Evolutionary conservation across 2,888 invertebrate genomes (phyloP).

Genomic region (Dryocosmus kuriphilus): DNA sequence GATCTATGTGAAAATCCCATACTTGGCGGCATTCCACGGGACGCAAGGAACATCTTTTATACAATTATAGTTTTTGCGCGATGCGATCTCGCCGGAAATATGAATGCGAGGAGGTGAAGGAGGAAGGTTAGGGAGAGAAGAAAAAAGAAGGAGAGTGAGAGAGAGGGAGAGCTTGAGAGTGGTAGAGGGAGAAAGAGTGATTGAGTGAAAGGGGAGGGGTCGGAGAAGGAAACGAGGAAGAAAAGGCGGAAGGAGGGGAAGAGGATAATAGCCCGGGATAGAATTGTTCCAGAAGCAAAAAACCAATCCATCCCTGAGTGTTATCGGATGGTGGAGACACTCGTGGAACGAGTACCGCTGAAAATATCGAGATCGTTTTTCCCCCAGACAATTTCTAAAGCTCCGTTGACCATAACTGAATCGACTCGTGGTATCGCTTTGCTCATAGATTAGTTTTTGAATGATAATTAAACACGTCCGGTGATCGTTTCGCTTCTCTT

Average conservation of each 20-base stretch:
- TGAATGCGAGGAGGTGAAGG: conserved; percentile 56
- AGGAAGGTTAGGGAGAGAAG: conserved; percentile 33
- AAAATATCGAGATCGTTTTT: conserved; percentile 43
- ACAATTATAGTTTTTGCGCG: conserved; percentile 73
- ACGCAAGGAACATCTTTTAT: conserved; percentile 66
- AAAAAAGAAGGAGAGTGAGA: neutral
- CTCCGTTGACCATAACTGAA: conserved; percentile 10
- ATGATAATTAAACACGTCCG: conserved; percentile 13
- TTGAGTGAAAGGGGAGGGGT: conserved; percentile 56
- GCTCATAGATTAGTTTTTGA: conserved; percentile 5
- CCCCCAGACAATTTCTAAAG: neutral
- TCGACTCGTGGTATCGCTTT: neutral
- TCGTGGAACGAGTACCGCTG: conserved; percentile 57
- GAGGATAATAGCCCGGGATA: conserved; percentile 70
- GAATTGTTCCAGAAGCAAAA: conserved; percentile 72
- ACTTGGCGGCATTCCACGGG: conserved; percentile 51
- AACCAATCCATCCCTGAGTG: conserved; percentile 72
- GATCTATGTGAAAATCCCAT: conserved; percentile 34
- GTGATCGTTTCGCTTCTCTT: neutral
- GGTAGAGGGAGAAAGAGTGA: conserved; percentile 59
- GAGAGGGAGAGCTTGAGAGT: conserved; percentile 47
- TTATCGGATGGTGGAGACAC: conserved; percentile 71
- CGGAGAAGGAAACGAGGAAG: conserved; percentile 49
- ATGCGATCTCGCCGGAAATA: conserved; percentile 66
- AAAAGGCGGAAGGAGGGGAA: conserved; percentile 48